phyloP scores from a whole-genome alignment of 2,113 vertebrate species.

The Lepisosteus osseus region DNA sequence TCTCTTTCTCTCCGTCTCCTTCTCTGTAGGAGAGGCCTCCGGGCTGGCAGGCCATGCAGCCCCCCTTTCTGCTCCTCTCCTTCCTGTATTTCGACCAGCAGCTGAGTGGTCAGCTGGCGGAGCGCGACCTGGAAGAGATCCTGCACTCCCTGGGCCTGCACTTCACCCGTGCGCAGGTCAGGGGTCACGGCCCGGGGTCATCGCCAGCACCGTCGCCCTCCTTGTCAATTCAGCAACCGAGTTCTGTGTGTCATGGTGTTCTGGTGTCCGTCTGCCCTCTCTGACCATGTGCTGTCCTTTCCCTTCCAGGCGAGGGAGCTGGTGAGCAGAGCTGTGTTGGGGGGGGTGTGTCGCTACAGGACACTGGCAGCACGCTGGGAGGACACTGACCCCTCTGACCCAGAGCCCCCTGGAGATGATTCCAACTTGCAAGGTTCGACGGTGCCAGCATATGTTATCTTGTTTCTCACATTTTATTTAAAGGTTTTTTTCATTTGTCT shows the following conservation, averaged over 20 bases:
- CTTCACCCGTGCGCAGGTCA: constrained; percentile 67
- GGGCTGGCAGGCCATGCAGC: constrained; percentile 36
- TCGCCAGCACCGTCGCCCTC: no score
- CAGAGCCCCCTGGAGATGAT: background rate
- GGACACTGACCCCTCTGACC: constrained; percentile 36
- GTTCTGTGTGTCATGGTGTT: background rate
- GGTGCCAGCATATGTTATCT: background rate
- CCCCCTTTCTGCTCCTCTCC: constrained; percentile 59
- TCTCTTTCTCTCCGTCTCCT: background rate
- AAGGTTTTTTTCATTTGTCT: no score
- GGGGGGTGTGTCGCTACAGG: constrained; percentile 64
- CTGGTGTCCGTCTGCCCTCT: background rate
- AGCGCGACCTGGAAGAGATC: constrained; percentile 60
- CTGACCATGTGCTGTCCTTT: background rate
- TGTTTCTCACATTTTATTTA: no score
- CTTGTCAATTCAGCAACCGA: background rate
- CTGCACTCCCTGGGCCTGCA: constrained; percentile 64
- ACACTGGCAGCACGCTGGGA: constrained; percentile 61
- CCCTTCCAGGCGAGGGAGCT: constrained; percentile 59
- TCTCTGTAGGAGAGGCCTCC: constrained; percentile 26
- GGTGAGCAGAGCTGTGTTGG: constrained; percentile 54
- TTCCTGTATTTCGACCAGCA: constrained; percentile 64
- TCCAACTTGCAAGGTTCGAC: constrained; percentile 21
- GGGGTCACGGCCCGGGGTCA: background rate
- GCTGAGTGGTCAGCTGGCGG: constrained; percentile 53